Evolutionary conservation across 2,113 vertebrate species (phyloP).

Genomic region (Rhynchopsitta pachyrhyncha): DNA sequence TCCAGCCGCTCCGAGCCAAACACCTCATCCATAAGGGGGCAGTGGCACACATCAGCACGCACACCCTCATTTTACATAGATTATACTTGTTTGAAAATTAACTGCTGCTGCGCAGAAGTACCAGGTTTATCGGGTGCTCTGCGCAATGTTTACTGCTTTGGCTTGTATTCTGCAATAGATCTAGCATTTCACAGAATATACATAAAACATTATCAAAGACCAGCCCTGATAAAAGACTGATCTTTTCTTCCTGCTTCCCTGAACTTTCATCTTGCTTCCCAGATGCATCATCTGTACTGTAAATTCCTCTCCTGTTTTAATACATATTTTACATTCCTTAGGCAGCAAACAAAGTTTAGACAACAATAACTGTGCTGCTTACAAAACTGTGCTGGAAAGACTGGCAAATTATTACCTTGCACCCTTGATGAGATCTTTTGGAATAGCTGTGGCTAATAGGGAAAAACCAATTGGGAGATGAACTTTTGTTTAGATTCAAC

Average conservation of each 20-base stretch:
- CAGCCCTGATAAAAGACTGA: background rate
- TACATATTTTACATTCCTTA: conserved; percentile 5
- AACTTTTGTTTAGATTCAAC: background rate
- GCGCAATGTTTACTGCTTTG: background rate
- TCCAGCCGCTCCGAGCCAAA: background rate
- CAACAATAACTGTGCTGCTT: background rate
- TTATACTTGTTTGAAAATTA: conserved; percentile 33
- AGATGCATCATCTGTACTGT: background rate
- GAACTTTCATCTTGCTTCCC: conserved; percentile 31
- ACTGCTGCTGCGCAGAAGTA: conserved; percentile 3
- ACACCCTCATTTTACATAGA: background rate
- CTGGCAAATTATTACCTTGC: background rate
- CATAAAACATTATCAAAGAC: conserved; percentile 13
- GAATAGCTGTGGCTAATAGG: background rate
- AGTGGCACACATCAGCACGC: background rate
- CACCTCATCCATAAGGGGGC: background rate
- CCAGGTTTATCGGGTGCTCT: background rate
- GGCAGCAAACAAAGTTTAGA: background rate
- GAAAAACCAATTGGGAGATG: background rate
- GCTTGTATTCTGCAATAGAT: background rate
- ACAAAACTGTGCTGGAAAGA: background rate
- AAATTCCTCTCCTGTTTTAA: background rate
- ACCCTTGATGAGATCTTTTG: background rate
- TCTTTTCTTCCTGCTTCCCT: conserved; percentile 12
- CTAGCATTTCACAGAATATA: conserved; percentile 23